Evolutionary conservation across 2,888 invertebrate species (phyloP).

Genomic region (Drosophila lutescens): DNA sequence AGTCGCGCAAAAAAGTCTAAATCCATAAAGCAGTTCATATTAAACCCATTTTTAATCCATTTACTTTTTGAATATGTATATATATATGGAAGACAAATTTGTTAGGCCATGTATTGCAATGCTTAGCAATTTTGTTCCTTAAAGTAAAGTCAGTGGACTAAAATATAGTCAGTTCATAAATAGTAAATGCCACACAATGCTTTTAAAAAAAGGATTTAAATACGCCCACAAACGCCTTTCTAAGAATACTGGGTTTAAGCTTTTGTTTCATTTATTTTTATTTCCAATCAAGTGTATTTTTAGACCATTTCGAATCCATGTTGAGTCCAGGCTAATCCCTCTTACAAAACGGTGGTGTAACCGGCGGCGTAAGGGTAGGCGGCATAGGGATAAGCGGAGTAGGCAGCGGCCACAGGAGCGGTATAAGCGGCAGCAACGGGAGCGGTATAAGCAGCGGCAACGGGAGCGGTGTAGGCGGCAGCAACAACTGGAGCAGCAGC

Average conservation of each 20-base stretch:
- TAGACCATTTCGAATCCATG: constrained; percentile 6
- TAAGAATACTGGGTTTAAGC: neutral
- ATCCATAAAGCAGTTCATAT: no score
- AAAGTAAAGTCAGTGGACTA: no score
- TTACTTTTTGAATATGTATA: no score
- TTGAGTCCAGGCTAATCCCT: neutral
- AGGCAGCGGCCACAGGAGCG: constrained; percentile 66
- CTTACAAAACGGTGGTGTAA: constrained; percentile 74
- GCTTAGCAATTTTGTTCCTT: no score
- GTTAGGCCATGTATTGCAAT: no score
- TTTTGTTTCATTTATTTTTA: constrained; percentile 13
- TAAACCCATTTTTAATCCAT: no score
- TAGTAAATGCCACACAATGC: no score
- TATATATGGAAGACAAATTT: no score
- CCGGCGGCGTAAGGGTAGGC: constrained; percentile 53
- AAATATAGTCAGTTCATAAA: no score
- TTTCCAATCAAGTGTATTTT: constrained; percentile 13
- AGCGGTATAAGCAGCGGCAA: constrained; percentile 62
- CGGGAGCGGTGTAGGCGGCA: constrained; percentile 57
- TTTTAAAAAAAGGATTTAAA: no score
- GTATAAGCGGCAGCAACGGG: constrained; percentile 66
- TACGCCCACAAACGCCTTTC: neutral
- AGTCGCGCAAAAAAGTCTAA: no score
- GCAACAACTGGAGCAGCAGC: constrained; percentile 72
- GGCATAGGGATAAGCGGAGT: constrained; percentile 60